phyloP scores from a whole-genome alignment of 2,113 vertebrate genomes.

The Colossoma macropomum region DNA sequence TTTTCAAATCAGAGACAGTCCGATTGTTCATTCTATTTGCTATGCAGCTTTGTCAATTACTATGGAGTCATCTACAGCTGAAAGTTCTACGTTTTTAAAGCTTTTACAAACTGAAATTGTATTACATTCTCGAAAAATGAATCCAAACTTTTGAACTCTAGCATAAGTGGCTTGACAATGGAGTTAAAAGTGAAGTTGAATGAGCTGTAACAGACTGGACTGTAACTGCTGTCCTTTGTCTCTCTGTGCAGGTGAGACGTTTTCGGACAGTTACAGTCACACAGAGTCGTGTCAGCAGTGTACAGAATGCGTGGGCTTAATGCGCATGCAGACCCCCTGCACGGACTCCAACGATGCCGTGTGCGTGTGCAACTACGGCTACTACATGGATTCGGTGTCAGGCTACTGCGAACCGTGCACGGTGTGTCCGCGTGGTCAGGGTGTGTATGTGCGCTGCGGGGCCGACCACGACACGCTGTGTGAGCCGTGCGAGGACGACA shows the following conservation, averaged over 20 bases:
- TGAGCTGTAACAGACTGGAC: not conserved
- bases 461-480: slow-evolving; percentile 86
- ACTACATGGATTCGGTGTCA: slow-evolving; percentile 70
- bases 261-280: slow-evolving; percentile 88
- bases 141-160: too few species aligned
- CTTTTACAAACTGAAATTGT: too few species aligned
- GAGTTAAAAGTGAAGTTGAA: not conserved
- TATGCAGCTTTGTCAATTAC: too few species aligned
- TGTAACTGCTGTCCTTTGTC: not conserved
- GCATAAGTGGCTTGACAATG: too few species aligned
- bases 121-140: too few species aligned
- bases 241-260: slow-evolving; percentile 83
- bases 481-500: slow-evolving; percentile 87
- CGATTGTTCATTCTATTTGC: too few species aligned
- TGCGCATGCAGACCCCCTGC: slow-evolving; percentile 90
- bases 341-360: slow-evolving; percentile 93
- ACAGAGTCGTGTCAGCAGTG: slow-evolving; percentile 85
- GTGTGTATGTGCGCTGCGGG: slow-evolving; percentile 83
- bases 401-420: slow-evolving; percentile 82
- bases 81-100: too few species aligned
- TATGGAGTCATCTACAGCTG: too few species aligned
- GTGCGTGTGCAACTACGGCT: slow-evolving; percentile 89
- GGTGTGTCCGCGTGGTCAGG: slow-evolving; percentile 83
- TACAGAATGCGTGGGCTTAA: slow-evolving; percentile 86
- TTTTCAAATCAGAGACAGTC: too few species aligned